Conservation (phyloP, 1,140 invertebrate species). For the Philaenus spumarius region DNA sequence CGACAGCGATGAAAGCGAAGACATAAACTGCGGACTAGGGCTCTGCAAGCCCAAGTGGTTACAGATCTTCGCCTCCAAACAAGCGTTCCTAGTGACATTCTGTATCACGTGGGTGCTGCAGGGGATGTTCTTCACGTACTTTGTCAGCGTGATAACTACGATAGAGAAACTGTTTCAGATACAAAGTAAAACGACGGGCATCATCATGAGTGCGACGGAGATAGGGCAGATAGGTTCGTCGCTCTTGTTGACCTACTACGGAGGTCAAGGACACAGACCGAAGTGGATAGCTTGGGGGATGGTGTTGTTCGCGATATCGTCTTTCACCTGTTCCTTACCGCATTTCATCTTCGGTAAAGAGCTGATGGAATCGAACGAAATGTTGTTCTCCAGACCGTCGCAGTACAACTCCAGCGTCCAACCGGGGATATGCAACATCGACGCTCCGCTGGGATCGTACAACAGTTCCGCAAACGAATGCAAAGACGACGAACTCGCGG, state of each 20-base stretch:
- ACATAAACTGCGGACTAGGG: constrained; percentile 60
- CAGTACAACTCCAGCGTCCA: constrained; percentile 13
- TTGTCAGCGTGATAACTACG: constrained; percentile 93
- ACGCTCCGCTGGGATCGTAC: constrained; percentile 18
- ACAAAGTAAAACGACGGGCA: constrained; percentile 88
- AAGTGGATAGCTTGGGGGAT: constrained; percentile 94
- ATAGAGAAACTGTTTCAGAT: constrained; percentile 95
- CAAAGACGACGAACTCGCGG: constrained; percentile 47
- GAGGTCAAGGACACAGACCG: constrained; percentile 89
- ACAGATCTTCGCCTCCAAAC: constrained; percentile 76
- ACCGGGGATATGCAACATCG: constrained; percentile 6
- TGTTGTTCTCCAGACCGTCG: constrained; percentile 42
- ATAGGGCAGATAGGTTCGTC: constrained; percentile 89
- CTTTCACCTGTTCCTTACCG: constrained; percentile 78
- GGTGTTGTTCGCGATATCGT: constrained; percentile 79
- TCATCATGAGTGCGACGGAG: constrained; percentile 89
- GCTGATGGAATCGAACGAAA: constrained; percentile 56
- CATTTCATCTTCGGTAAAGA: constrained; percentile 73
- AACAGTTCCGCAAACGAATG: constrained; percentile 36
- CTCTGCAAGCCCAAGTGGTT: constrained; percentile 61
- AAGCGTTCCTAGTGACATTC: constrained; percentile 81
- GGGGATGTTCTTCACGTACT: constrained; percentile 93
- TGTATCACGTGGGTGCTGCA: constrained; percentile 84
- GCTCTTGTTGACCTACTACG: constrained; percentile 86
- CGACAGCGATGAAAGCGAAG: constrained; percentile 27